Percentiles rank a stretch among this genome's conserved stretches.
These are phyloP conservation scores for Noctua pronuba DNA, from an alignment of 2,888 invertebrate genomes.

Conservation along the genomic window DNA sequence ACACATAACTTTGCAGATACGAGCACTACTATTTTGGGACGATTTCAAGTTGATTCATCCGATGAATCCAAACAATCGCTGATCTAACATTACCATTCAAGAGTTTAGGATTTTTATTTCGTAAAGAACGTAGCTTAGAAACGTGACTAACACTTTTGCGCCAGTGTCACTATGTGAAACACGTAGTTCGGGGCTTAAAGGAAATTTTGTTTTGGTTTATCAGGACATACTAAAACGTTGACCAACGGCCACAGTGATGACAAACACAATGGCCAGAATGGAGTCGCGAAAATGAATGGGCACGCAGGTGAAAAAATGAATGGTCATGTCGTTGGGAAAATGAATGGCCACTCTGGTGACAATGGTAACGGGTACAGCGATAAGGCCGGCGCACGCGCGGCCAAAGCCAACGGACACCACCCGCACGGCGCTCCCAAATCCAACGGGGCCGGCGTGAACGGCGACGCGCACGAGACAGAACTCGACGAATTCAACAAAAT, in stretches of 20 bases:
- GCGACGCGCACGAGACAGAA: constrained; percentile 67
- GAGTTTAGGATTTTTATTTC: constrained; percentile 63
- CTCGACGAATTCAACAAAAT: constrained; percentile 74
- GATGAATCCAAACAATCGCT: constrained; percentile 80
- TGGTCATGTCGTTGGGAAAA: constrained; percentile 64
- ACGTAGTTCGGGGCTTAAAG: constrained; percentile 76
- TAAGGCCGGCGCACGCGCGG: constrained; percentile 68
- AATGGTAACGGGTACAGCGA: constrained; percentile 72
- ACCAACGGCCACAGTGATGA: constrained; percentile 70
- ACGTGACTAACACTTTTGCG: constrained; percentile 83
- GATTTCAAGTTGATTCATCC: constrained; percentile 78
- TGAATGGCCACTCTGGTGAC: constrained; percentile 69
- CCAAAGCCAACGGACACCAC: constrained; percentile 68
- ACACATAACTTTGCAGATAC: constrained; percentile 85
- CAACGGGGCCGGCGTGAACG: constrained; percentile 66
- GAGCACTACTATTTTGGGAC: constrained; percentile 80
- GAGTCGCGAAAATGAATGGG: constrained; percentile 69
- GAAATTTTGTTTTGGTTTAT: constrained; percentile 82
- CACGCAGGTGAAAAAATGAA: constrained; percentile 66
- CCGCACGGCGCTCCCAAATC: constrained; percentile 56
- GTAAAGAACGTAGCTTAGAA: constrained; percentile 62
- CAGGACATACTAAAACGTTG: constrained; percentile 82
- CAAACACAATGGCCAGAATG: constrained; percentile 71
- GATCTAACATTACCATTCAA: constrained; percentile 74
- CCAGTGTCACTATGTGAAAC: constrained; percentile 77